A percentile compares a stretch with the other conserved stretches of the same genome.
Conservation (phyloP, 1,140 invertebrate species). For the Caenorhabditis tropicalis region DNA sequence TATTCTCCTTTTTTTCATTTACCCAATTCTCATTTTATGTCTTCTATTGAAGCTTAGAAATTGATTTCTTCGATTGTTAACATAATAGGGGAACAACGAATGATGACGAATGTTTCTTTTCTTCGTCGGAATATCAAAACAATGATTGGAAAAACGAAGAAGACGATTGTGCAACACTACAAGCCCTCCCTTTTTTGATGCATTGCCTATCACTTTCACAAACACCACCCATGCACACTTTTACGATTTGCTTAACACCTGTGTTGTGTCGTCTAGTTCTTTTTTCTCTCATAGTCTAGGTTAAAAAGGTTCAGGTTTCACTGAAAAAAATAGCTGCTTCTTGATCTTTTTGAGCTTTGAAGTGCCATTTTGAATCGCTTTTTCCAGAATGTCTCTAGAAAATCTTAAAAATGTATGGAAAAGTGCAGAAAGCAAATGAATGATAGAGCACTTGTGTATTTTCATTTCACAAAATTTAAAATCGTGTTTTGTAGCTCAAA, state of each 20-base stretch:
- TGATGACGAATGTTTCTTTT: slow-evolving; percentile 33
- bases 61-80: background rate
- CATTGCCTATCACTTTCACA: slow-evolving; percentile 30
- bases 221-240: slow-evolving; percentile 31
- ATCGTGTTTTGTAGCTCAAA: too few species aligned
- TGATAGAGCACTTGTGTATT: too few species aligned
- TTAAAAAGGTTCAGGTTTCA: background rate
- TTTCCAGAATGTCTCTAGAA: too few species aligned
- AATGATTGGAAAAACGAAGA: background rate
- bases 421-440: too few species aligned
- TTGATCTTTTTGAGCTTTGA: too few species aligned
- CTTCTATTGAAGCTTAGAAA: background rate
- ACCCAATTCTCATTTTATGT: background rate
- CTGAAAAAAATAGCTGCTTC: too few species aligned
- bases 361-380: too few species aligned
- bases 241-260: slow-evolving; percentile 36
- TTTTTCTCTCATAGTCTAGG: background rate
- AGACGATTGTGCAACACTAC: slow-evolving; percentile 6
- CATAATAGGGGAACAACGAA: background rate
- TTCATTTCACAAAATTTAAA: too few species aligned
- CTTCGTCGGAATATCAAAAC: background rate
- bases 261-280: background rate
- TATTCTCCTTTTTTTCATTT: background rate
- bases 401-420: too few species aligned
- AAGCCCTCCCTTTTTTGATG: background rate